Percentiles rank a stretch among this genome's conserved stretches.
Evolutionary conservation across 2,113 vertebrate species (phyloP).

Genomic region (Austrofundulus limnaeus): DNA sequence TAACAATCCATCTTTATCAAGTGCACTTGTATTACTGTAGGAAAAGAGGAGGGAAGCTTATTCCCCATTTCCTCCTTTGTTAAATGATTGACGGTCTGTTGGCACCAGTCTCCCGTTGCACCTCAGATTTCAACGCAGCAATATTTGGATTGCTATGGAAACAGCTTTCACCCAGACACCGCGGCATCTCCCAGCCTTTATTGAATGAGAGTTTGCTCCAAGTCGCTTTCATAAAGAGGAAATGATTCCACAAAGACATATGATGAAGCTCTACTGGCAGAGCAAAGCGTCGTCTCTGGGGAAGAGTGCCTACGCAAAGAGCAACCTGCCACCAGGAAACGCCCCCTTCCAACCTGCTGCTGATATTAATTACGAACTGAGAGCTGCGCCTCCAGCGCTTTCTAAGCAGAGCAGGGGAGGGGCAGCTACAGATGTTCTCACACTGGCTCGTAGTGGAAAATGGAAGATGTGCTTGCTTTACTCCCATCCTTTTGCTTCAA

Average conservation of each 20-base stretch:
- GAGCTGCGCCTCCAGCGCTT: constrained; percentile 46
- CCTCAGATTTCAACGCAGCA: constrained; percentile 54
- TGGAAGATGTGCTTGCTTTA: constrained; percentile 26
- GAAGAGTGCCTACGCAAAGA: constrained; percentile 51
- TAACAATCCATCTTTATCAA: constrained; percentile 57
- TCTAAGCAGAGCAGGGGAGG: constrained; percentile 23
- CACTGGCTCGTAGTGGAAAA: constrained; percentile 25
- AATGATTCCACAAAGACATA: constrained; percentile 63
- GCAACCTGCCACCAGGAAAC: constrained; percentile 57
- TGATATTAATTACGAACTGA: constrained; percentile 72
- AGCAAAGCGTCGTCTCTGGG: constrained; percentile 55
- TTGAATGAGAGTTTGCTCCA: constrained; percentile 60
- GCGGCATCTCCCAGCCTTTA: constrained; percentile 51
- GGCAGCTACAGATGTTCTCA: constrained; percentile 52
- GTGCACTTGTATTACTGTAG: constrained; percentile 37
- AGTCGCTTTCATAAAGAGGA: constrained; percentile 66
- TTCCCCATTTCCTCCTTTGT: constrained; percentile 57
- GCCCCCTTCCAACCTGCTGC: constrained; percentile 60
- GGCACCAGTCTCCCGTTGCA: constrained; percentile 49
- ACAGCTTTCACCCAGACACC: constrained; percentile 62
- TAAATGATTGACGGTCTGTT: constrained; percentile 60
- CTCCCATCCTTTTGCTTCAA: constrained; percentile 30
- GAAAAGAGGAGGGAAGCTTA: constrained; percentile 24
- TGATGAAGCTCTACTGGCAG: constrained; percentile 50
- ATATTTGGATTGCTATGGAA: constrained; percentile 78